Percentiles rank a stretch among this genome's conserved stretches.
phyloP scores from a whole-genome alignment of 2,888 invertebrate genomes.

The Cataglyphis livida region DNA sequence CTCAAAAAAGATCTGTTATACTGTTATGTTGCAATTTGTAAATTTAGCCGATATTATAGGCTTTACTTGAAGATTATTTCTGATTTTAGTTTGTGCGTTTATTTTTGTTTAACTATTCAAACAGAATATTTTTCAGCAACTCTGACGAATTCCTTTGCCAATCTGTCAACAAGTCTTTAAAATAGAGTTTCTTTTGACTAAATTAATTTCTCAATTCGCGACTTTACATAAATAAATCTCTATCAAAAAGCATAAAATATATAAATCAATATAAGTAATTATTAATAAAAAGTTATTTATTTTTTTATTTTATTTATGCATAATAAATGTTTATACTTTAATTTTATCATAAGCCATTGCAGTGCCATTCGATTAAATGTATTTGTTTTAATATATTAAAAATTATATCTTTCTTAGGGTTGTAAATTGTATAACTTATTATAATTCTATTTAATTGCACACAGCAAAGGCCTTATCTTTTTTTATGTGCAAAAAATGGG shows the following conservation, averaged over 20 bases:
- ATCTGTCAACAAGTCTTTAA: slow-evolving; percentile 16
- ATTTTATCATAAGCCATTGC: background rate
- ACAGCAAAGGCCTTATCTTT: background rate
- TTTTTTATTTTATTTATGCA: slow-evolving; percentile 1
- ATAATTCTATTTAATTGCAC: background rate
- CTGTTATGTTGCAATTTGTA: background rate
- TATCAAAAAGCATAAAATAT: background rate
- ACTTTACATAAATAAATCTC: slow-evolving; percentile 1
- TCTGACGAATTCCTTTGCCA: background rate
- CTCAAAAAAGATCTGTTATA: background rate
- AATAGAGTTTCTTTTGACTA: slow-evolving; percentile 9
- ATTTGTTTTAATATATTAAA: background rate
- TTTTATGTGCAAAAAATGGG: background rate
- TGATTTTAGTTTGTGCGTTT: background rate
- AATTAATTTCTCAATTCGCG: slow-evolving; percentile 14
- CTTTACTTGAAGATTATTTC: background rate
- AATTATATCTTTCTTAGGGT: background rate
- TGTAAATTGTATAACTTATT: background rate
- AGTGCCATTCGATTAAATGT: background rate
- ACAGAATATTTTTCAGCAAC: slow-evolving; percentile 9
- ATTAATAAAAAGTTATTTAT: background rate
- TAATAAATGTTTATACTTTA: background rate
- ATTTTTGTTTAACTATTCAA: slow-evolving; percentile 3
- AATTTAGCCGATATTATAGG: background rate
- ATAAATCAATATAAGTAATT: background rate